These are phyloP conservation scores for Apodemus agrarius DNA, from an alignment of 2,797 vertebrate genomes.

Conservation along the genomic window DNA sequence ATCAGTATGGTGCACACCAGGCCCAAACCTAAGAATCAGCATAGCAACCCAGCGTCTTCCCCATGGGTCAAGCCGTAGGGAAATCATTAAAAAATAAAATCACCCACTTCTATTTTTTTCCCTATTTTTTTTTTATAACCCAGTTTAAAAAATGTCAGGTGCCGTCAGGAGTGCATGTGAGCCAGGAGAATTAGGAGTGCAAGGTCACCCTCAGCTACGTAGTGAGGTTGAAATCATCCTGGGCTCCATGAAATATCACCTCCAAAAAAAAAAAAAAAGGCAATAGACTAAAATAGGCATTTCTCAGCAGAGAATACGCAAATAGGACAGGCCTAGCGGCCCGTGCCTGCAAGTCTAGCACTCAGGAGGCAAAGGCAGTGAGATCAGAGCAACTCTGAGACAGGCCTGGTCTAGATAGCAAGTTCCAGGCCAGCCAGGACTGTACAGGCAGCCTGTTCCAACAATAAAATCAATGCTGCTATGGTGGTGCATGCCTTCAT, in stretches of 20 bases:
- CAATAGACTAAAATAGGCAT: not conserved
- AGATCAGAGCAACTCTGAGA: not conserved
- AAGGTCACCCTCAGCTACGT: not conserved
- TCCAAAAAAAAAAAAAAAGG: not conserved
- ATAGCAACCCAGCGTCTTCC: not conserved
- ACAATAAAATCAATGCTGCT: not conserved
- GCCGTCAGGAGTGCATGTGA: not conserved
- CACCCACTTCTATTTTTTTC: not conserved
- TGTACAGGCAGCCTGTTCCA: not conserved
- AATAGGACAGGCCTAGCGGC: not conserved
- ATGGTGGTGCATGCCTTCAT: fast-evolving
- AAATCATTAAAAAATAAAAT: not conserved
- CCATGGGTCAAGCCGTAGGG: not conserved
- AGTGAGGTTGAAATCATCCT: not conserved
- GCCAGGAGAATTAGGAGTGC: not conserved
- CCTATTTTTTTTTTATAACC: not conserved
- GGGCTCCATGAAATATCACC: not conserved
- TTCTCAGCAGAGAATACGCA: not conserved
- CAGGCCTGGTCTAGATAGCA: not conserved
- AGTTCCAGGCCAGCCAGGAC: not conserved
- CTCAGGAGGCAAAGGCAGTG: not conserved
- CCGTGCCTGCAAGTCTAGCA: not conserved
- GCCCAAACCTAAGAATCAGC: not conserved
- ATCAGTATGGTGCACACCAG: not conserved
- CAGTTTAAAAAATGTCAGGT: not conserved